Evolutionary conservation across 1,140 invertebrate species (phyloP).

Genomic region (Acarapis woodi): DNA sequence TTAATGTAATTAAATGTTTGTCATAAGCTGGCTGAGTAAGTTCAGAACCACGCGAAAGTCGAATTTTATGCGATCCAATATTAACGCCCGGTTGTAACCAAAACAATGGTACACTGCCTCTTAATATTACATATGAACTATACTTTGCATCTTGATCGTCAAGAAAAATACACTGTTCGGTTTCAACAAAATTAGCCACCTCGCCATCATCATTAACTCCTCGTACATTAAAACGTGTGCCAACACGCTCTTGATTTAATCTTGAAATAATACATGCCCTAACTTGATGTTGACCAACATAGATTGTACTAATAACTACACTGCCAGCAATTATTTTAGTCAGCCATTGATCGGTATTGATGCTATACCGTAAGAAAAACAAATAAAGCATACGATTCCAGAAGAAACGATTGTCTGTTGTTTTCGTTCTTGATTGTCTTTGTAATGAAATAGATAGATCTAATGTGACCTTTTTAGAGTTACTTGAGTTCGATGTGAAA

Average conservation of each 20-base stretch:
- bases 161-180: slow-evolving; percentile 77
- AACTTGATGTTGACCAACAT: slow-evolving; percentile 69
- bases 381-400: slow-evolving; percentile 73
- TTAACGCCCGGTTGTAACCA: slow-evolving; percentile 99
- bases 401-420: slow-evolving; percentile 79
- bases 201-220: slow-evolving; percentile 97
- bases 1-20: slow-evolving; percentile 55
- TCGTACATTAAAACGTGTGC: slow-evolving; percentile 83
- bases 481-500: slow-evolving; percentile 47
- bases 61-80: slow-evolving; percentile 94
- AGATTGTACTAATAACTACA: slow-evolving; percentile 78
- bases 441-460: slow-evolving; percentile 82
- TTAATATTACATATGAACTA: slow-evolving; percentile 33
- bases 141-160: slow-evolving; percentile 34
- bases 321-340: slow-evolving; percentile 81
- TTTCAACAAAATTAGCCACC: slow-evolving; percentile 99
- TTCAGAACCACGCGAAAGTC: slow-evolving; percentile 77
- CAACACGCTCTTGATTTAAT: slow-evolving; percentile 80
- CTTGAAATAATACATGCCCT: slow-evolving; percentile 75
- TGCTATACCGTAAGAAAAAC: slow-evolving; percentile 58
- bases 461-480: slow-evolving; percentile 19
- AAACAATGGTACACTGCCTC: slow-evolving; percentile 88
- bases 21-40: slow-evolving; percentile 68
- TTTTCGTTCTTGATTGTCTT: slow-evolving; percentile 36
- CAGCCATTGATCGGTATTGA: slow-evolving; percentile 60